Evolutionary conservation across 2,113 vertebrate genomes (phyloP).

Genomic region (Oncorhynchus clarkii): DNA sequence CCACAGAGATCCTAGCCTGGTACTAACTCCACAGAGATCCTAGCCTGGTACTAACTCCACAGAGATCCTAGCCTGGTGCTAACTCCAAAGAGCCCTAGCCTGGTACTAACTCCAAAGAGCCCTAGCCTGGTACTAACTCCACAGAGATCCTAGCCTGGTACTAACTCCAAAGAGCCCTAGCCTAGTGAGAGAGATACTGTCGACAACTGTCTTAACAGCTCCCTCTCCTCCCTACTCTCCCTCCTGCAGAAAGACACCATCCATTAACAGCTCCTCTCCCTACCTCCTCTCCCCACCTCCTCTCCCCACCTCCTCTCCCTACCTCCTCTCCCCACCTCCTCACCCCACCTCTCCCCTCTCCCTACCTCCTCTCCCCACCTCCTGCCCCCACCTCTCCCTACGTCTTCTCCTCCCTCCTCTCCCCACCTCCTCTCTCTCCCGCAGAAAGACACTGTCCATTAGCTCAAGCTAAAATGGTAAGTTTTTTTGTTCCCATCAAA

Average conservation of each 20-base stretch:
- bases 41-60: too few species aligned
- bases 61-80: too few species aligned
- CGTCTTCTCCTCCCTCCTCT: background rate
- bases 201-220: background rate
- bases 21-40: too few species aligned
- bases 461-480: background rate
- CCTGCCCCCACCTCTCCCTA: background rate
- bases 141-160: too few species aligned
- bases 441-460: conserved; percentile 7
- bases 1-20: too few species aligned
- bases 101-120: too few species aligned
- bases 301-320: background rate
- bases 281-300: background rate
- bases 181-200: background rate
- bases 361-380: background rate
- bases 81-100: too few species aligned
- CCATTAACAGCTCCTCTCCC: too few species aligned
- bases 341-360: background rate
- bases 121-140: too few species aligned
- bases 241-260: too few species aligned
- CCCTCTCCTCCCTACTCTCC: background rate
- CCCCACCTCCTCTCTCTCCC: too few species aligned
- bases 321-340: background rate
- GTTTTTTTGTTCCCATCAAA: background rate
- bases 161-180: too few species aligned